Conservation (phyloP, 2,113 vertebrate genomes). For the Oostethus manadensis region DNA sequence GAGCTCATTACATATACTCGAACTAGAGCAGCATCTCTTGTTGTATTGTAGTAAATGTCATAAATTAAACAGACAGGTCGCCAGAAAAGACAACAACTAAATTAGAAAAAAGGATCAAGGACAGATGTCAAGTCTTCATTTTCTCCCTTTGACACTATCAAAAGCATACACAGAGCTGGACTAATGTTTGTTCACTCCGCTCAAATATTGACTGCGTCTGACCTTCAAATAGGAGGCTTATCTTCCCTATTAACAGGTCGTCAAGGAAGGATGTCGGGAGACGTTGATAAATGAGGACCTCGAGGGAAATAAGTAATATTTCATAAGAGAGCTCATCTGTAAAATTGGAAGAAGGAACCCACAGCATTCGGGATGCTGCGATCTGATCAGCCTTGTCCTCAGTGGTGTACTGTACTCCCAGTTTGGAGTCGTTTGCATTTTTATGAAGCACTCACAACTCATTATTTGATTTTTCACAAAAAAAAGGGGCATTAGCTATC, state of each 20-base stretch:
- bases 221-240: slow-evolving; percentile 43
- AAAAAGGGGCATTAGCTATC: slow-evolving; percentile 4
- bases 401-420: slow-evolving; percentile 9
- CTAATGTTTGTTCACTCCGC: slow-evolving; percentile 3
- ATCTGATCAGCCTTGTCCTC: slow-evolving; percentile 40
- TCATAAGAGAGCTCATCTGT: slow-evolving; percentile 26
- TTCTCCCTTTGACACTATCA: slow-evolving; percentile 31
- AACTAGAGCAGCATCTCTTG: neutral
- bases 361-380: slow-evolving; percentile 23
- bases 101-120: too few species aligned
- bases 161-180: slow-evolving; percentile 13
- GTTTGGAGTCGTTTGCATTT: slow-evolving; percentile 27
- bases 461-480: slow-evolving; percentile 23
- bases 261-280: slow-evolving; percentile 14
- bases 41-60: slow-evolving; percentile 1
- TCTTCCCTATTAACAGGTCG: slow-evolving; percentile 28
- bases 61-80: slow-evolving; percentile 1
- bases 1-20: neutral
- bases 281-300: slow-evolving; percentile 28
- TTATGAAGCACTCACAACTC: slow-evolving; percentile 5
- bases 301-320: slow-evolving; percentile 24
- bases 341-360: slow-evolving; percentile 5
- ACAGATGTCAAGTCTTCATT: slow-evolving; percentile 41
- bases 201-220: slow-evolving; percentile 41
- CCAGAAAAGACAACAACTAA: neutral